Percentiles rank a stretch among this genome's conserved stretches.
phyloP scores from a whole-genome alignment of 2,113 vertebrate species.

The Centropus bengalensis region DNA sequence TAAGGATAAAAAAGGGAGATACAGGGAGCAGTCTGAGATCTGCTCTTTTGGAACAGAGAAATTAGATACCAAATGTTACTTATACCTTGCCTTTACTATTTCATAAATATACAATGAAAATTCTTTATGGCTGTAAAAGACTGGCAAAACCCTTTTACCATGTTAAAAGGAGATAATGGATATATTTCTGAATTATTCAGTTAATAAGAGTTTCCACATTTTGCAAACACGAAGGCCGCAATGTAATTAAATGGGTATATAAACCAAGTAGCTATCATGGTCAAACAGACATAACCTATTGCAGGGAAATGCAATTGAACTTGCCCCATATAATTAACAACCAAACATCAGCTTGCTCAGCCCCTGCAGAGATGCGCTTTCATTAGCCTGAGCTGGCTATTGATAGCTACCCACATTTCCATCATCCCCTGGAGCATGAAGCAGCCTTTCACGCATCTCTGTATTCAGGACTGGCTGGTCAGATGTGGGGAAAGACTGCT shows the following conservation, averaged over 20 bases:
- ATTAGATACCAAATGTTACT: neutral
- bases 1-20: neutral
- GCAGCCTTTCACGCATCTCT: neutral
- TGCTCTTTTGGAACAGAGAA: neutral
- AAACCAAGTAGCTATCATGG: neutral
- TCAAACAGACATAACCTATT: conserved; percentile 31
- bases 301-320: conserved; percentile 27
- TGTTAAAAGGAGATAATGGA: neutral
- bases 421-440: neutral
- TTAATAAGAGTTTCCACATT: neutral
- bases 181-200: neutral
- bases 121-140: neutral
- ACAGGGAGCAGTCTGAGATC: neutral
- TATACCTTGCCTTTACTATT: neutral
- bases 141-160: neutral
- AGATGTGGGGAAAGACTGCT: conserved; percentile 3
- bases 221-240: neutral
- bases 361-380: conserved; percentile 35
- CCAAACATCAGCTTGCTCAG: neutral
- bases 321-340: conserved; percentile 45
- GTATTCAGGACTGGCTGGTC: neutral
- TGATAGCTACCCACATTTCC: conserved; percentile 20
- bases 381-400: conserved; percentile 40
- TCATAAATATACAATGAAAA: neutral
- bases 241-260: neutral